A percentile compares a stretch with the other conserved stretches of the same genome.
Conservation (phyloP, 2,797 vertebrate species). For the Artibeus jamaicensis region DNA sequence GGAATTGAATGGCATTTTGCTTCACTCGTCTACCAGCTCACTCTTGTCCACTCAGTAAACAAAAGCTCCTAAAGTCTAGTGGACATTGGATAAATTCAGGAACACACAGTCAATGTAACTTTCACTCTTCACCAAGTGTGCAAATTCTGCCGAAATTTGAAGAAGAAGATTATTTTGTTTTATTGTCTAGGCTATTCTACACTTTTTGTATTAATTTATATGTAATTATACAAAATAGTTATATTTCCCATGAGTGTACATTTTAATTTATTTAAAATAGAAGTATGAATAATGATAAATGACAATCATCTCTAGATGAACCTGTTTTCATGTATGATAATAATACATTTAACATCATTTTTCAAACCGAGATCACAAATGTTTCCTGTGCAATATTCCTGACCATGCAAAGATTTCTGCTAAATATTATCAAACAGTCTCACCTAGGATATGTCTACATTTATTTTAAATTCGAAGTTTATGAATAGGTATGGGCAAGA, state of each 20-base stretch:
- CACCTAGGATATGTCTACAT: neutral
- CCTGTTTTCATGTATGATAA: neutral
- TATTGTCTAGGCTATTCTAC: neutral
- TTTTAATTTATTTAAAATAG: neutral
- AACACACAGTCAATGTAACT: neutral
- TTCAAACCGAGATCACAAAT: neutral
- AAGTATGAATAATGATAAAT: neutral
- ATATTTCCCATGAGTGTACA: neutral
- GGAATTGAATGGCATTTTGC: neutral
- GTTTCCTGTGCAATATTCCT: neutral
- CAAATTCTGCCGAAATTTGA: neutral
- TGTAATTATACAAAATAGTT: neutral
- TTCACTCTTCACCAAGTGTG: neutral
- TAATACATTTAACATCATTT: neutral
- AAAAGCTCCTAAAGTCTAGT: neutral
- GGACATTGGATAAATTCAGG: neutral
- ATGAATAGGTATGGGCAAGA: neutral
- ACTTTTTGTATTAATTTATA: neutral
- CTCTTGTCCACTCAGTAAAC: neutral
- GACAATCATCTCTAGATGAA: neutral
- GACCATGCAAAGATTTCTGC: neutral
- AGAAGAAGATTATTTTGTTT: neutral
- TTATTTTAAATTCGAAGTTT: slow-evolving; percentile 41
- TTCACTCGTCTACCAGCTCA: neutral
- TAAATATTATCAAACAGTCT: neutral